Percentiles rank a stretch among this genome's conserved stretches.
Conservation (phyloP, 2,888 invertebrate genomes). For the Caenorhabditis panamensis region DNA sequence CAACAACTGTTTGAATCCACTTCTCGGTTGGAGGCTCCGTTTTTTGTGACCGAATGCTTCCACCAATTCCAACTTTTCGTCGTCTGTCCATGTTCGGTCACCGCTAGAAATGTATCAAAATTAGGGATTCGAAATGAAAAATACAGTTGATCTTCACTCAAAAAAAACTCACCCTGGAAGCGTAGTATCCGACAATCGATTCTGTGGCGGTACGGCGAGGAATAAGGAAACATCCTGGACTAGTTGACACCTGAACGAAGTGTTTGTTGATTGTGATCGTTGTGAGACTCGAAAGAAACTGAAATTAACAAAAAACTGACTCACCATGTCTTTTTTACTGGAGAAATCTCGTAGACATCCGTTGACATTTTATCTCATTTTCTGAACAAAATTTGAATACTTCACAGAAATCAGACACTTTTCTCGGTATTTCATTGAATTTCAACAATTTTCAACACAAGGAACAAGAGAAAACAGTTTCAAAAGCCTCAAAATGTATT, state of each 20-base stretch:
- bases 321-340: neutral
- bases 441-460: constrained; percentile 1
- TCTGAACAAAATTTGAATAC: neutral
- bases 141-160: too few species aligned
- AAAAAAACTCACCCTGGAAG: neutral
- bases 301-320: neutral
- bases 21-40: constrained; percentile 18
- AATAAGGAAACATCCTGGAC: neutral
- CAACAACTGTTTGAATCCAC: constrained; percentile 52
- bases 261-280: too few species aligned
- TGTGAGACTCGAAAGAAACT: neutral
- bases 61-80: constrained; percentile 48
- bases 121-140: neutral
- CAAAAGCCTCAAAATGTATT: neutral
- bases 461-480: neutral
- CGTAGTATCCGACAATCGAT: neutral
- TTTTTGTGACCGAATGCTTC: constrained; percentile 58
- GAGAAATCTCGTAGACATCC: neutral
- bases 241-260: constrained; percentile 10
- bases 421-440: constrained; percentile 5
- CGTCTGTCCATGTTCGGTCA: constrained; percentile 49
- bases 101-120: constrained; percentile 15
- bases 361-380: constrained; percentile 4
- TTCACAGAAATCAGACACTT: neutral
- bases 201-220: neutral